Evolutionary conservation across 2,113 vertebrate genomes (phyloP), one percentile per base, ranked within the genome.

Genomic region (Etheostoma cragini): DNA sequence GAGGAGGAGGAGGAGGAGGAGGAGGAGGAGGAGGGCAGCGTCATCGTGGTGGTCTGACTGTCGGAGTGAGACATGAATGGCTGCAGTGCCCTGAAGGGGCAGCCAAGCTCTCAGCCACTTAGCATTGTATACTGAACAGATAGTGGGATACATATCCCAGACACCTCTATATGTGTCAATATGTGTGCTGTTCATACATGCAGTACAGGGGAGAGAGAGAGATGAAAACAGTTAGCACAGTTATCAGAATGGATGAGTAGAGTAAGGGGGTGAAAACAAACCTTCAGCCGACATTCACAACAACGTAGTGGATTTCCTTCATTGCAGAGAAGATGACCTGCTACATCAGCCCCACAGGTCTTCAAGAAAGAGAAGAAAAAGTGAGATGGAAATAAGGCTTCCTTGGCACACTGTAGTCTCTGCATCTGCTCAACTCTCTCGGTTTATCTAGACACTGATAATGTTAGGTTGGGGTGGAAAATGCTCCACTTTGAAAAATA

Each of bases 11-110:
- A 76, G 80, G 61, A 81, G 74, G 60, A 64, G 75, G 76, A 70
- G 74, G 50, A 79, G 68, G 79, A 72, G 80, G 87, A 74, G 73
- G 86, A 53, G 83, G 83, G 87, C 24, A 80, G 86, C 84, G 86
- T 92, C 91, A 92, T 92, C 83, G 17, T 66, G 86, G 92, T 94
- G 93, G 92, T 91, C 93, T 91, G 90, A 94, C 89, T 81, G 61
- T 85, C 83, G 1, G 24, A 90, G 70, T 81, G 89, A 90, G 86
- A 91, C 87, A 81, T 91, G 88, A 93, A 90, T 92, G 90, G 91
- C 90, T 92, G 89, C 84, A 79, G 70, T 67, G 78, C 86, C 91
- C 92, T 92, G 89, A 82, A 91, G 89, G 88, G 89, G 88, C 87
- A 89, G 85, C 64, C 61, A 70, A 88, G 87, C 90, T 89, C 87